phyloP scores from a whole-genome alignment of 2,888 invertebrate species.

The Pseudoips prasinana region DNA sequence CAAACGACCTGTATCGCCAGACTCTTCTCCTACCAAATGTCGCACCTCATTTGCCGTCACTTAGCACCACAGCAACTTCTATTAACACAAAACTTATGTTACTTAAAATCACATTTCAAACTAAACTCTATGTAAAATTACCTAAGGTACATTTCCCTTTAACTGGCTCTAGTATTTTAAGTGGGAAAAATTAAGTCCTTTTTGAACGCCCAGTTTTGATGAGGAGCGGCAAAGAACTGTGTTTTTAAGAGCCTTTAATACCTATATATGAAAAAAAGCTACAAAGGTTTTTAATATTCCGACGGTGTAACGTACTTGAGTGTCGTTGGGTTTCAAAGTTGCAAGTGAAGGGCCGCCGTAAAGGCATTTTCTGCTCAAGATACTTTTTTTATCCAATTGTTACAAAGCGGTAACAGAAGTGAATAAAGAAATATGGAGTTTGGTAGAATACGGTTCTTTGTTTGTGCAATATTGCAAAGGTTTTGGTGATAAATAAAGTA shows the following conservation, averaged over 20 bases:
- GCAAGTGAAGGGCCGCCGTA: conserved; percentile 48
- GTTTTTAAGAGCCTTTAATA: conserved; percentile 60
- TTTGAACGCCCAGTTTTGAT: conserved; percentile 57
- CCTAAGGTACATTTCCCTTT: conserved; percentile 21
- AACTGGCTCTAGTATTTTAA: conserved; percentile 12
- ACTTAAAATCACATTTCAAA: conserved; percentile 19
- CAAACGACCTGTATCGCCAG: conserved; percentile 61
- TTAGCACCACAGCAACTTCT: conserved; percentile 44
- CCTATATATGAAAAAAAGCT: conserved; percentile 48
- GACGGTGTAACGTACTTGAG: conserved; percentile 60
- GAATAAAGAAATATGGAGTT: conserved; percentile 28
- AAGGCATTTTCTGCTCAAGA: conserved; percentile 50
- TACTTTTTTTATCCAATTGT: conserved; percentile 64
- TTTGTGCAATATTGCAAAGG: conserved; percentile 14
- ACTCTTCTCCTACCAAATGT: conserved; percentile 55
- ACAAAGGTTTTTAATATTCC: conserved; percentile 67
- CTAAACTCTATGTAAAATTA: conserved; percentile 19
- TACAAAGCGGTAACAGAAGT: conserved; percentile 40
- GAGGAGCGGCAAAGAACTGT: conserved; percentile 54
- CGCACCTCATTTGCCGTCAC: conserved; percentile 69
- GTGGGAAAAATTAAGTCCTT: conserved; percentile 35
- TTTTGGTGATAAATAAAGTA: not conserved
- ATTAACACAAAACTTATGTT: conserved; percentile 36
- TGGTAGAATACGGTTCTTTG: conserved; percentile 10
- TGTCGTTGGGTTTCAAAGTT: conserved; percentile 49